phyloP scores from a whole-genome alignment of 2,797 vertebrate species.

The Synanceia verrucosa region DNA sequence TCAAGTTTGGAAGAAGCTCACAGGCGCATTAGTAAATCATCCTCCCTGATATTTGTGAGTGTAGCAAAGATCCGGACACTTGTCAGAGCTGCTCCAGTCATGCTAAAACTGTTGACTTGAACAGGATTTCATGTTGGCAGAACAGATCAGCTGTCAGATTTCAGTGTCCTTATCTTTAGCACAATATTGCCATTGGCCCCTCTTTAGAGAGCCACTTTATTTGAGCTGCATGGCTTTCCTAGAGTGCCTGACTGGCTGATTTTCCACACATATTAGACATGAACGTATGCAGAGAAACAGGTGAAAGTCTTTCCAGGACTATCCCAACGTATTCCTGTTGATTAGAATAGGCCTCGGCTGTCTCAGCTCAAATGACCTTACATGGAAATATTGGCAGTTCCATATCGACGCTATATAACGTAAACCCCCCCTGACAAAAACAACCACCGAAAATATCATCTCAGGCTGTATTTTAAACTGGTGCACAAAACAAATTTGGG shows the following conservation, averaged over 20 bases:
- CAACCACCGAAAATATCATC: constrained; percentile 52
- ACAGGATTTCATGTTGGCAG: constrained; percentile 36
- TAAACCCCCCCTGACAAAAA: constrained; percentile 50
- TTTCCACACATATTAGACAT: constrained; percentile 20
- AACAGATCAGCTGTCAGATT: constrained; percentile 52
- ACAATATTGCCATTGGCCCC: constrained; percentile 66
- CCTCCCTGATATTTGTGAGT: not conserved
- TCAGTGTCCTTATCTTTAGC: constrained; percentile 55
- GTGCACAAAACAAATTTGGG: constrained; percentile 35
- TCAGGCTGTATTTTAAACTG: constrained; percentile 57
- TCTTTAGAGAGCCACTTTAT: constrained; percentile 51
- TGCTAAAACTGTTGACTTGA: constrained; percentile 16
- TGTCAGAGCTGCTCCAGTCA: constrained; percentile 3
- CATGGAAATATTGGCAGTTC: constrained; percentile 51
- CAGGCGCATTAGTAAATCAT: constrained; percentile 10
- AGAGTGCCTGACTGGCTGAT: constrained; percentile 18
- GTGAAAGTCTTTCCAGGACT: constrained; percentile 15
- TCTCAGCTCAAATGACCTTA: constrained; percentile 62
- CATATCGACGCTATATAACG: constrained; percentile 43
- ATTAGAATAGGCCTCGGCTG: constrained; percentile 10
- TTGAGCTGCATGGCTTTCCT: constrained; percentile 37
- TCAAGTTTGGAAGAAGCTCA: constrained; percentile 18
- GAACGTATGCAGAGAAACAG: constrained; percentile 10
- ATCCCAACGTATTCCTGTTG: constrained; percentile 33
- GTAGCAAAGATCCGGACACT: not conserved